These are phyloP conservation scores for Staurois parvus DNA, from an alignment of 2,797 vertebrate genomes.

Conservation along the genomic window DNA sequence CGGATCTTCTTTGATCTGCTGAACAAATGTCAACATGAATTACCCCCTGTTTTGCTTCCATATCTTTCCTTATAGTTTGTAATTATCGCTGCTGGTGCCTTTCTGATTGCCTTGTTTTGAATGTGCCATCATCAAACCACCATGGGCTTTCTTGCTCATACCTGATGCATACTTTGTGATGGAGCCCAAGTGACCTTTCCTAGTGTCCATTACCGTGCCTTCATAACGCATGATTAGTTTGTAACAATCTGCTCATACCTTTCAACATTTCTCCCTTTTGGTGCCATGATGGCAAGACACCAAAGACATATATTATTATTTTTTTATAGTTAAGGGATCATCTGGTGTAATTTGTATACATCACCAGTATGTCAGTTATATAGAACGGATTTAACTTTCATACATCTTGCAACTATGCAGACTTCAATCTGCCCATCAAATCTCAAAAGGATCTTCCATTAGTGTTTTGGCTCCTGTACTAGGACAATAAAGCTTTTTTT, in stretches of 20 bases:
- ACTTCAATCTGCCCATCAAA: conserved; percentile 11
- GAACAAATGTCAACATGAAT: background rate
- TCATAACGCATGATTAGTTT: conserved; percentile 23
- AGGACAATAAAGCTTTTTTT: conserved; percentile 48
- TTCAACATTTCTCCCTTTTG: background rate
- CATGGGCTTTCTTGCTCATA: conserved; percentile 2
- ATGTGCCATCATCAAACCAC: background rate
- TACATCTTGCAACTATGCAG: conserved; percentile 4
- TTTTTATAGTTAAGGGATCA: background rate
- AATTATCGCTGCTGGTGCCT: conserved; percentile 42
- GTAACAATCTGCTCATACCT: background rate
- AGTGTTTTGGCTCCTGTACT: conserved; percentile 26
- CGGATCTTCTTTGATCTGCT: too few relatives aligned
- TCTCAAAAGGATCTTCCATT: background rate
- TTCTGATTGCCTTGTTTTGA: conserved; percentile 1
- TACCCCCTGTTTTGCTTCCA: background rate
- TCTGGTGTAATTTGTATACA: background rate
- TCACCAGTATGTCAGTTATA: background rate
- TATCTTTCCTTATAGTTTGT: background rate
- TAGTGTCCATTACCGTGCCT: conserved; percentile 42
- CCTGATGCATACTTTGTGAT: background rate
- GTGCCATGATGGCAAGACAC: background rate
- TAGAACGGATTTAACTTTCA: background rate
- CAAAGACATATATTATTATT: background rate
- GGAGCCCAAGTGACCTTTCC: conserved; percentile 52